These are phyloP conservation scores for Ennomos quercinarius DNA, from an alignment of 2,888 invertebrate genomes.

Conservation along the genomic window DNA sequence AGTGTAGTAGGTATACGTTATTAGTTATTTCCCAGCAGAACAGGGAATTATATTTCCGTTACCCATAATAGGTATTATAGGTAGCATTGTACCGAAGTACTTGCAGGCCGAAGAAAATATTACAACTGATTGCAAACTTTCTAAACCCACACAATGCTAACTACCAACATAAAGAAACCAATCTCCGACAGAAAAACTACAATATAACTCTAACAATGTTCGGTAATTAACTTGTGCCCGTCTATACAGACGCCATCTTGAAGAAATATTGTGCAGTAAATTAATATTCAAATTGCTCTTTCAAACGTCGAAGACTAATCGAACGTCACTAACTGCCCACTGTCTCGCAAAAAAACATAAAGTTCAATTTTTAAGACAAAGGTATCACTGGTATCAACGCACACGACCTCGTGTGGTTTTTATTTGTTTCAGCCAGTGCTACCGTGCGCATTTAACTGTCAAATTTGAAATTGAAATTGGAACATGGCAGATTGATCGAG, in stretches of 20 bases:
- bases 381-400: conserved; percentile 18
- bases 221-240: conserved; percentile 67
- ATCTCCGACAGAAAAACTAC: conserved; percentile 54
- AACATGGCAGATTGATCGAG: conserved; percentile 53
- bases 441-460: conserved; percentile 58
- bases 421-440: conserved; percentile 41
- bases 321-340: conserved; percentile 56
- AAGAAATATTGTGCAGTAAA: conserved; percentile 69
- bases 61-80: conserved; percentile 6
- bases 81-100: conserved; percentile 8
- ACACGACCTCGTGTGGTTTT: conserved; percentile 31
- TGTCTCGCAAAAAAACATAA: conserved; percentile 22
- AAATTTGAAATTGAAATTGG: conserved; percentile 71
- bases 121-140: conserved; percentile 34
- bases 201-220: conserved; percentile 57
- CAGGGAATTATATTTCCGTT: background rate
- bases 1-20: too few relatives aligned
- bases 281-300: conserved; percentile 74
- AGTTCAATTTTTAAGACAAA: conserved; percentile 19
- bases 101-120: conserved; percentile 13
- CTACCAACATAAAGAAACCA: conserved; percentile 47
- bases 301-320: conserved; percentile 74
- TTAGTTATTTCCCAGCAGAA: background rate
- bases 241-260: conserved; percentile 62
- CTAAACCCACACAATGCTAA: conserved; percentile 51